These are phyloP conservation scores for Ennomos quercinarius DNA, from an alignment of 2,888 invertebrate species.

Conservation along the genomic window DNA sequence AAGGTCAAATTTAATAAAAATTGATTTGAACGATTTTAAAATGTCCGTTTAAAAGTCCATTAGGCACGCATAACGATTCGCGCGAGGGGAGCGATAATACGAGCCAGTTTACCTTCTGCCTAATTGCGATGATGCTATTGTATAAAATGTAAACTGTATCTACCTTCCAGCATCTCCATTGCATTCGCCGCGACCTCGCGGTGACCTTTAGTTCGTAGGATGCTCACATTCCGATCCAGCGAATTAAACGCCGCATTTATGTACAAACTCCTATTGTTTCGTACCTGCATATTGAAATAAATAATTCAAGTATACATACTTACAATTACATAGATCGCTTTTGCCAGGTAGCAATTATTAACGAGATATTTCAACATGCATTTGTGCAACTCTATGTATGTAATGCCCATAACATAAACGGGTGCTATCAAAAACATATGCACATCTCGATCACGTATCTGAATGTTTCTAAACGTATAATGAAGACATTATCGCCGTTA, in stretches of 20 bases:
- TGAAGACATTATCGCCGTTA: conserved; percentile 36
- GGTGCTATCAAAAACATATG: conserved; percentile 26
- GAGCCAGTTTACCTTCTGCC: conserved; percentile 61
- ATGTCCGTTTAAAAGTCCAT: conserved; percentile 51
- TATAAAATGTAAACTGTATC: conserved; percentile 48
- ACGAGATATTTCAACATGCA: conserved; percentile 32
- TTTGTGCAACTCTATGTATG: conserved; percentile 28
- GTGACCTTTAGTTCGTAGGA: conserved; percentile 73
- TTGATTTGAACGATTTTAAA: conserved; percentile 44
- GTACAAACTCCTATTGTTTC: conserved; percentile 62
- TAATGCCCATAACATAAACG: conserved; percentile 14
- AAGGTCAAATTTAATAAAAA: conserved; percentile 44
- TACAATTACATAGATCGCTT: conserved; percentile 36
- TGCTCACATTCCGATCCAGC: conserved; percentile 75
- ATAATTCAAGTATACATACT: conserved; percentile 39
- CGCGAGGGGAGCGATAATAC: conserved; percentile 39
- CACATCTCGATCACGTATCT: conserved; percentile 27
- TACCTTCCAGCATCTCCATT: conserved; percentile 53
- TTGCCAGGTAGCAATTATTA: conserved; percentile 40
- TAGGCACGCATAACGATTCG: conserved; percentile 47
- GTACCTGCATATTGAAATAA: conserved; percentile 38
- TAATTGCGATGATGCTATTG: conserved; percentile 65
- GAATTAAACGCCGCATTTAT: conserved; percentile 66
- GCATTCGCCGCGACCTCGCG: conserved; percentile 65
- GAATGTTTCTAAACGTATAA: conserved; percentile 30